Evolutionary conservation across 2,113 vertebrate species (phyloP).

Genomic region (Alethe diademata): DNA sequence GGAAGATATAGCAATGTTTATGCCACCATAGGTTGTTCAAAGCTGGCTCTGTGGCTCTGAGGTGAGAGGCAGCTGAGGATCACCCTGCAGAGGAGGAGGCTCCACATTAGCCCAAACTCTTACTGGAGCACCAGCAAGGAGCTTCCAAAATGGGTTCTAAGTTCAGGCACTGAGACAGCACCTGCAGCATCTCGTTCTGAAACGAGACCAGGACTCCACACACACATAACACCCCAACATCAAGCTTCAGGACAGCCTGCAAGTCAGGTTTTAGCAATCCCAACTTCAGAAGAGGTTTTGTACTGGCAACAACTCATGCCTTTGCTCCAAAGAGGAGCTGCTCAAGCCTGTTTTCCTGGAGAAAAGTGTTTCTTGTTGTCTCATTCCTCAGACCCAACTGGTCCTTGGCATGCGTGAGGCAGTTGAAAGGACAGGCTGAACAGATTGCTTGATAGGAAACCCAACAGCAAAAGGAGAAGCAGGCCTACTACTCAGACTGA

Average conservation of each 20-base stretch:
- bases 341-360: not conserved
- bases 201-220: not conserved
- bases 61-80: not conserved
- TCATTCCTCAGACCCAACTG: not conserved
- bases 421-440: not conserved
- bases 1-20: not conserved
- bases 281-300: not conserved
- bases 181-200: not conserved
- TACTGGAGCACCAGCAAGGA: not conserved
- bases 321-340: not conserved
- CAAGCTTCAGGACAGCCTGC: not conserved
- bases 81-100: not conserved
- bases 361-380: not conserved
- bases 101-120: not conserved
- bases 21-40: not conserved
- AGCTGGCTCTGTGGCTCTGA: not conserved
- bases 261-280: not conserved
- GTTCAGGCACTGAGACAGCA: not conserved
- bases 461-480: not conserved
- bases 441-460: not conserved
- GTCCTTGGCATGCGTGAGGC: not conserved
- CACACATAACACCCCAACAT: not conserved
- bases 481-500: not conserved
- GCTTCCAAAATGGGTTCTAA: not conserved
- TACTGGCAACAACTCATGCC: accelerated